Evolutionary conservation across 2,888 invertebrate species (phyloP).

Genomic region (Pegoplata infirma): DNA sequence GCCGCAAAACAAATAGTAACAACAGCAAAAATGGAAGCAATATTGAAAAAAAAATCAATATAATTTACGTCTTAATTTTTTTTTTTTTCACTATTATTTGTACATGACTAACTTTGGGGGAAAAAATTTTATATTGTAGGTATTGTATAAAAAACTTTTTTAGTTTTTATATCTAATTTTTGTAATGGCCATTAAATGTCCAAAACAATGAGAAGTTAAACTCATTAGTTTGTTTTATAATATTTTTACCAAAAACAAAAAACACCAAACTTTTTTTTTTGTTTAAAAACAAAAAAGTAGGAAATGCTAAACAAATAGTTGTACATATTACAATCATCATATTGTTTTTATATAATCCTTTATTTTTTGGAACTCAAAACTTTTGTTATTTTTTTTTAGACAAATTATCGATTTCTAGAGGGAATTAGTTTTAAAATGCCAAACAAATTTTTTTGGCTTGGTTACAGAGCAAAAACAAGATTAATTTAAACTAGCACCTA

Average conservation of each 20-base stretch:
- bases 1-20: conserved; percentile 5
- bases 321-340: background rate
- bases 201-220: conserved; percentile 13
- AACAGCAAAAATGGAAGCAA: background rate
- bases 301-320: background rate
- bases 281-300: background rate
- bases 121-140: background rate
- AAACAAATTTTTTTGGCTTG: background rate
- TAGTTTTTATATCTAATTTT: conserved; percentile 1
- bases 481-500: background rate
- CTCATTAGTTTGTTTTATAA: conserved; percentile 34
- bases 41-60: background rate
- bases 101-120: background rate
- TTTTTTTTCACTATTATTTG: background rate
- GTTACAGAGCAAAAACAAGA: background rate
- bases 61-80: conserved; percentile 31
- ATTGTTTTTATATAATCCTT: background rate
- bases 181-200: conserved; percentile 37
- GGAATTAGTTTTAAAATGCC: no score
- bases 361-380: background rate
- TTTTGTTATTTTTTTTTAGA: background rate
- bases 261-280: background rate
- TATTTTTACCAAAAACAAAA: background rate
- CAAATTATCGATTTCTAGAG: conserved; percentile 32
- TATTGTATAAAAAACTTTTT: background rate